These are phyloP conservation scores for Leptinotarsa juncta DNA, from an alignment of 2,888 invertebrate genomes.

Conservation along the genomic window DNA sequence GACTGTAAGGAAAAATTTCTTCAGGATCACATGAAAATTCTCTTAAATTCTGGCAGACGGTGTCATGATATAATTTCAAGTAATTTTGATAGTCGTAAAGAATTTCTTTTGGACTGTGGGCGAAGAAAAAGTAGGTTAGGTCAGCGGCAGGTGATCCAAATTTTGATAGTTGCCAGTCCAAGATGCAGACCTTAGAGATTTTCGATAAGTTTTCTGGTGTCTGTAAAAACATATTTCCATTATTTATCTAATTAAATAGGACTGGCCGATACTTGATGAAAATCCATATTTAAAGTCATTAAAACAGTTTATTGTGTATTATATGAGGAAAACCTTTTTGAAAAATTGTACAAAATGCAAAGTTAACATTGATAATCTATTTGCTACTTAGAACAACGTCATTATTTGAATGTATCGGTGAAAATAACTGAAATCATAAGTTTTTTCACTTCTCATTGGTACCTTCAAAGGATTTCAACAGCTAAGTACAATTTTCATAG, in stretches of 20 bases:
- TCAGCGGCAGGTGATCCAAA: conserved; percentile 51
- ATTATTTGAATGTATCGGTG: no score
- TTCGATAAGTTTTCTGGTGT: conserved; percentile 12
- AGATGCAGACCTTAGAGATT: conserved; percentile 44
- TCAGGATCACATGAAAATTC: conserved; percentile 2
- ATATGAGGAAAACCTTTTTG: not conserved
- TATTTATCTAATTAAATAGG: not conserved
- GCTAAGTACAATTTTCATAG: no score
- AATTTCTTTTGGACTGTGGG: conserved; percentile 51
- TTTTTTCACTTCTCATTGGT: no score
- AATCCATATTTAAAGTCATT: no score
- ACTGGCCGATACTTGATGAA: no score
- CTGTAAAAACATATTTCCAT: conserved; percentile 27
- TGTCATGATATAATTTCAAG: conserved; percentile 54
- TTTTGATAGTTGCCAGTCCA: conserved; percentile 51
- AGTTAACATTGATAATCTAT: no score
- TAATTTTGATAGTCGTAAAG: conserved; percentile 51
- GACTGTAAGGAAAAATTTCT: conserved; percentile 14
- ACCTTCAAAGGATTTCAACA: no score
- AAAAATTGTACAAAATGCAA: not conserved
- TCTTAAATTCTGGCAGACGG: conserved; percentile 31
- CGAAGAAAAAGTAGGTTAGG: conserved; percentile 55
- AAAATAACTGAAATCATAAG: no score
- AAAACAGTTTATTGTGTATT: no score
- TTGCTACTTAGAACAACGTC: no score